Conservation (phyloP, 37 sponge, comb jelly and placozoan species). For the Lycopodina hypogea region DNA sequence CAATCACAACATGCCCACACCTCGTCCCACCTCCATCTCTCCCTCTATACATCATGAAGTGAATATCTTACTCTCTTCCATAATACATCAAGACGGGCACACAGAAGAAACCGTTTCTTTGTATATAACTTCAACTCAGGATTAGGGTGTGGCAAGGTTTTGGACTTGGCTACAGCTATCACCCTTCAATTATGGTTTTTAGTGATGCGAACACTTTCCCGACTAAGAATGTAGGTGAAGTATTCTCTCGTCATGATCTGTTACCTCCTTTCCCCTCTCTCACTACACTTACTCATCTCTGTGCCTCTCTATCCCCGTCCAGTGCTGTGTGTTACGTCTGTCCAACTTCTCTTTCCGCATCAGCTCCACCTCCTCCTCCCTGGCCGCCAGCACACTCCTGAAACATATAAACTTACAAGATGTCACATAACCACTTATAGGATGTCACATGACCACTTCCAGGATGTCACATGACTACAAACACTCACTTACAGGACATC, state of each 20-base stretch:
- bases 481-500: neutral
- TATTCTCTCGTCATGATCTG: no score
- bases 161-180: no score
- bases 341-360: neutral
- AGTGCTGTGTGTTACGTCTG: neutral
- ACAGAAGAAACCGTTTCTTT: no score
- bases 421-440: neutral
- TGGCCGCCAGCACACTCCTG: neutral
- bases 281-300: slow-evolving; percentile 12
- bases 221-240: no score
- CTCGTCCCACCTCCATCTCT: slow-evolving; percentile 15
- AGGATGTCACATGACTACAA: neutral
- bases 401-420: neutral
- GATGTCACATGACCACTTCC: neutral
- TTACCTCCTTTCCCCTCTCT: no score
- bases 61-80: neutral
- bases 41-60: neutral
- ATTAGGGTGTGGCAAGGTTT: neutral
- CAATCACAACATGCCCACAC: neutral
- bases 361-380: slow-evolving; percentile 19
- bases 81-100: no score
- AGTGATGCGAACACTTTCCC: no score
- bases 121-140: neutral
- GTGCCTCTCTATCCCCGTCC: slow-evolving; percentile 1
- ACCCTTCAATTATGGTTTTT: no score